These are phyloP conservation scores for Prunella himalayana DNA, from an alignment of 2,113 vertebrate species.

Conservation along the genomic window DNA sequence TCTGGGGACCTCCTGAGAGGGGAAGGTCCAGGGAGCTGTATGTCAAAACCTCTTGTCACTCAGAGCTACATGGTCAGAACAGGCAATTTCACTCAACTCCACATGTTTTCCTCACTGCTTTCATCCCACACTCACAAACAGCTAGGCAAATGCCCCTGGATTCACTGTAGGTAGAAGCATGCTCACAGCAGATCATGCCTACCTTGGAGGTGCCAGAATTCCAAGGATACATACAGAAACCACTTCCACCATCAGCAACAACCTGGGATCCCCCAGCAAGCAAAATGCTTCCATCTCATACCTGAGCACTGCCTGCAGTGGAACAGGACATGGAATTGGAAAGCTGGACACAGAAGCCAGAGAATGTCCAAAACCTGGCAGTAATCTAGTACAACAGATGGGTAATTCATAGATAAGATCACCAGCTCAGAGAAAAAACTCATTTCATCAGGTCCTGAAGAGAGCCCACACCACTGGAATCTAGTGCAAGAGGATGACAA, in stretches of 20 bases:
- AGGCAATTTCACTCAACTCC: neutral
- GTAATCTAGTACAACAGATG: neutral
- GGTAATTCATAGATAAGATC: neutral
- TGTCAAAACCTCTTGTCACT: neutral
- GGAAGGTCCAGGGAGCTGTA: neutral
- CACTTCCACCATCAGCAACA: neutral
- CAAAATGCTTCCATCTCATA: neutral
- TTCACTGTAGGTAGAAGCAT: neutral
- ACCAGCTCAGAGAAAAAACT: neutral
- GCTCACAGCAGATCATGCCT: neutral
- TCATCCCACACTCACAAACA: neutral
- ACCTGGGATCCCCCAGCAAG: neutral
- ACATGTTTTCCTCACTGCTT: fast-evolving
- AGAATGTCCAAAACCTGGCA: neutral
- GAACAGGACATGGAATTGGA: neutral
- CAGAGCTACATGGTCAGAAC: neutral
- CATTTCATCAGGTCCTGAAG: neutral
- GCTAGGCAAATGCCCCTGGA: fast-evolving
- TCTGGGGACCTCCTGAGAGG: neutral
- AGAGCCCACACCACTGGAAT: neutral
- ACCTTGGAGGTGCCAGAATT: neutral
- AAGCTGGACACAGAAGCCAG: neutral
- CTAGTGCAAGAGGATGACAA: neutral
- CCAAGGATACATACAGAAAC: neutral
- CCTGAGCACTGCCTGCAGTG: neutral